phyloP scores from a whole-genome alignment of 2,888 invertebrate genomes.

The Ophioninae sp. region DNA sequence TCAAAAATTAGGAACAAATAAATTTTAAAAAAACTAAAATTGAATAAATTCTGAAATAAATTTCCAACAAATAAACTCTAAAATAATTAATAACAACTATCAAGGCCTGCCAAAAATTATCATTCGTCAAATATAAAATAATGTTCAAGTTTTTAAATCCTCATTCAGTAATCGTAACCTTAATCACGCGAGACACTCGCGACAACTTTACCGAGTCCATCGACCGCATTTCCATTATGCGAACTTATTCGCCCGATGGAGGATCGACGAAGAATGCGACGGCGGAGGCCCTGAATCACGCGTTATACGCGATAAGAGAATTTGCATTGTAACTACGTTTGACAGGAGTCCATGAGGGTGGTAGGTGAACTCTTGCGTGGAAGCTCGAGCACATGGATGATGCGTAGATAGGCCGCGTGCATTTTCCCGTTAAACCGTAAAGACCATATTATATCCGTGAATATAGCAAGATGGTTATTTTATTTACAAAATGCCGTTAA shows the following conservation, averaged over 20 bases:
- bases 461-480: slow-evolving; percentile 17
- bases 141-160: no score
- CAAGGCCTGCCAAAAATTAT: no score
- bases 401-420: slow-evolving; percentile 8
- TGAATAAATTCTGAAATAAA: no score
- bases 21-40: no score
- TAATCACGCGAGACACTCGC: not conserved
- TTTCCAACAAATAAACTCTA: no score
- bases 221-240: slow-evolving; percentile 43
- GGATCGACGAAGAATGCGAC: not conserved
- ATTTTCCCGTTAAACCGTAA: slow-evolving; percentile 20
- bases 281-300: slow-evolving; percentile 55
- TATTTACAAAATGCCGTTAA: no score
- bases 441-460: slow-evolving; percentile 16
- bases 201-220: slow-evolving; percentile 33
- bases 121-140: no score
- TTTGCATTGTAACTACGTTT: slow-evolving; percentile 58
- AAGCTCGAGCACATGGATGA: not conserved
- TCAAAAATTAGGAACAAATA: no score
- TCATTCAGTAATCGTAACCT: no score
- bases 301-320: slow-evolving; percentile 58
- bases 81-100: no score
- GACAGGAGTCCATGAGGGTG: slow-evolving; percentile 29
- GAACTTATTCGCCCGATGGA: not conserved
- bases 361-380: not conserved